Evolutionary conservation across 2,113 vertebrate genomes (phyloP).

Genomic region (Crotalus helleri): DNA sequence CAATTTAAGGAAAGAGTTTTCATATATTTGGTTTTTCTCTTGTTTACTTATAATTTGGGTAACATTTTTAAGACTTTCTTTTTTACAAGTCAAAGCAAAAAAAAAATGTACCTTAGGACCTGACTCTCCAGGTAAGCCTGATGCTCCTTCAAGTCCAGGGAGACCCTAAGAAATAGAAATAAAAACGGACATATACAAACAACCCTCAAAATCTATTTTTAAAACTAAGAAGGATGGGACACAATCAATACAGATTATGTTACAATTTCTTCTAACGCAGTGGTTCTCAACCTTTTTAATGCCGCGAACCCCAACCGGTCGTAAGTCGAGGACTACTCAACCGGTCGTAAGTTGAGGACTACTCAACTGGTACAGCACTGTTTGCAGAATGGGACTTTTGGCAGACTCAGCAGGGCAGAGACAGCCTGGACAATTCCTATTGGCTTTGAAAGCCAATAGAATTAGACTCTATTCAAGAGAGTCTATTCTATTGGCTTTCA

Average conservation of each 20-base stretch:
- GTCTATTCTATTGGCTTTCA: too few relatives aligned
- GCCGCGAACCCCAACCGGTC: too few relatives aligned
- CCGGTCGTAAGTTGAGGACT: too few relatives aligned
- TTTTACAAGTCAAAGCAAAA: background rate
- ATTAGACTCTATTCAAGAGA: too few relatives aligned
- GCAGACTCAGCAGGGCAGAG: too few relatives aligned
- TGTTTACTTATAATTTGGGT: background rate
- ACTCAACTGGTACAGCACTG: too few relatives aligned
- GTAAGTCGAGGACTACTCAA: too few relatives aligned
- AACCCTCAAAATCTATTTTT: background rate
- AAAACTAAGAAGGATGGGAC: background rate
- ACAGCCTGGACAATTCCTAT: too few relatives aligned
- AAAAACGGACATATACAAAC: background rate
- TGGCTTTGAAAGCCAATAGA: too few relatives aligned
- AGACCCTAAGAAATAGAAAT: slow-evolving; percentile 75
- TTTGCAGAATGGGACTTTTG: too few relatives aligned
- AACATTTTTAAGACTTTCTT: background rate
- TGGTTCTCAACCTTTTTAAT: too few relatives aligned
- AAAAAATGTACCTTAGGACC: slow-evolving; percentile 79
- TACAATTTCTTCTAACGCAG: background rate
- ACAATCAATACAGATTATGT: background rate
- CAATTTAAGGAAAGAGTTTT: background rate
- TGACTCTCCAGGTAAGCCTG: slow-evolving; percentile 78
- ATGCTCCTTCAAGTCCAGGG: slow-evolving; percentile 76
- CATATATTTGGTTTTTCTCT: background rate